phyloP scores from a whole-genome alignment of 1,140 invertebrate species.

The Theocolax elegans region DNA sequence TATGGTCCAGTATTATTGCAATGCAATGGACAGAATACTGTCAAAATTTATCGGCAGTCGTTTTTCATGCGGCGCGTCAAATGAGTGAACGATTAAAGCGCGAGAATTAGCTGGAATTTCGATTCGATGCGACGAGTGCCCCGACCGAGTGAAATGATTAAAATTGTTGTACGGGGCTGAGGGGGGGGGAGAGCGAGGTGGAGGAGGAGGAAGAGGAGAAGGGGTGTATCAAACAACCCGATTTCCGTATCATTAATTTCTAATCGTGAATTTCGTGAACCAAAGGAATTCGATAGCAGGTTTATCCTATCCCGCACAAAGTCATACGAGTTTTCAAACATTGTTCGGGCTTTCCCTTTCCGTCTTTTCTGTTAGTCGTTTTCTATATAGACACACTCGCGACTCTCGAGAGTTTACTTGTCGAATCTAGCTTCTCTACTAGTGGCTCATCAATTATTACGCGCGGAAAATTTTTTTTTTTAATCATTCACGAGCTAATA shows the following conservation, averaged over 20 bases:
- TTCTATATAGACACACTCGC: too few relatives aligned
- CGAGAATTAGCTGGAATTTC: slow-evolving; percentile 59
- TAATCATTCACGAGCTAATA: too few relatives aligned
- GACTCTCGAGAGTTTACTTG: too few relatives aligned
- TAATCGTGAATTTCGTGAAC: slow-evolving; percentile 21
- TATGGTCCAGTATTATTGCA: slow-evolving; percentile 69
- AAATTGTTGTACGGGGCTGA: slow-evolving; percentile 6
- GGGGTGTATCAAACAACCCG: slow-evolving; percentile 16
- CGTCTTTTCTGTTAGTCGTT: too few relatives aligned
- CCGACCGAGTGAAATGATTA: slow-evolving; percentile 13
- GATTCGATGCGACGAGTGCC: background rate
- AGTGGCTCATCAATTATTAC: too few relatives aligned
- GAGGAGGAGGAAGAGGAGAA: background rate
- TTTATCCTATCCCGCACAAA: too few relatives aligned
- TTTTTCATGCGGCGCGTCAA: slow-evolving; percentile 67
- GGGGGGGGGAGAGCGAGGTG: background rate
- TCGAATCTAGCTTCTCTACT: too few relatives aligned
- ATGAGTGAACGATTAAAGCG: slow-evolving; percentile 67
- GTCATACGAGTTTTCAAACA: too few relatives aligned
- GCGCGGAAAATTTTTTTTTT: too few relatives aligned
- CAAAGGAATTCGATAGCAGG: too few relatives aligned
- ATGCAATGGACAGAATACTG: slow-evolving; percentile 70
- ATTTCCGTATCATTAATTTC: slow-evolving; percentile 30
- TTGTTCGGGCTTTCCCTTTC: too few relatives aligned
- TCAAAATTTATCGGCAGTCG: slow-evolving; percentile 69